Percentiles rank a stretch among this genome's conserved stretches.
Conservation (phyloP, 64 coral and sea anemone genomes). For the Montipora foliosa region DNA sequence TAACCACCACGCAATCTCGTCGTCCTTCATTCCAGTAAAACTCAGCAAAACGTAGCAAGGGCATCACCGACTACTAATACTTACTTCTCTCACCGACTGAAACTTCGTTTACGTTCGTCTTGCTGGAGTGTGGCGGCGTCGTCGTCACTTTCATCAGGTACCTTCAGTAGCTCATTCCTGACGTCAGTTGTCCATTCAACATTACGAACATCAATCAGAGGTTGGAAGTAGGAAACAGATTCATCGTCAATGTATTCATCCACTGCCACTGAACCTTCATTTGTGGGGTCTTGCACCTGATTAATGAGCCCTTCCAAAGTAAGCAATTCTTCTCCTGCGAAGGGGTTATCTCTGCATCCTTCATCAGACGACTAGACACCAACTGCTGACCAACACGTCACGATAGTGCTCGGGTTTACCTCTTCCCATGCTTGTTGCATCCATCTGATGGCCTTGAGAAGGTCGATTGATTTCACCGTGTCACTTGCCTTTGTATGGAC, state of each 20-base stretch:
- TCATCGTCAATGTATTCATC: too few relatives aligned
- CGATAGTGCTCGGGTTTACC: constrained; percentile 5
- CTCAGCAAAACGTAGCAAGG: neutral
- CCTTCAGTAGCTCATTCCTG: neutral
- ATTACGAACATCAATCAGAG: neutral
- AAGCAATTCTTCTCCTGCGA: neutral
- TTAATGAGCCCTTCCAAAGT: neutral
- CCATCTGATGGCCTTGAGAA: neutral
- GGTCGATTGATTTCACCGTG: constrained; percentile 10
- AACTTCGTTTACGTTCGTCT: neutral
- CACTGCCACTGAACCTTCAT: neutral
- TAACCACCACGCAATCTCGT: too few relatives aligned
- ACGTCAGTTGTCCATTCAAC: neutral
- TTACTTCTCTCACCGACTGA: neutral
- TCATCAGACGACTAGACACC: neutral
- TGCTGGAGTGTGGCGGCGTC: neutral
- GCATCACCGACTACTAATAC: neutral
- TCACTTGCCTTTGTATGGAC: neutral
- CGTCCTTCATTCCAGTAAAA: neutral
- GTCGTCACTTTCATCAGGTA: neutral
- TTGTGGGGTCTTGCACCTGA: neutral
- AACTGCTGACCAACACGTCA: neutral
- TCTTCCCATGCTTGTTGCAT: constrained; percentile 1
- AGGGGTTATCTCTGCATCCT: neutral
- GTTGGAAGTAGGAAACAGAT: neutral